These are phyloP conservation scores for Odontomyia ornata DNA, from an alignment of 2,888 invertebrate species.

Conservation along the genomic window DNA sequence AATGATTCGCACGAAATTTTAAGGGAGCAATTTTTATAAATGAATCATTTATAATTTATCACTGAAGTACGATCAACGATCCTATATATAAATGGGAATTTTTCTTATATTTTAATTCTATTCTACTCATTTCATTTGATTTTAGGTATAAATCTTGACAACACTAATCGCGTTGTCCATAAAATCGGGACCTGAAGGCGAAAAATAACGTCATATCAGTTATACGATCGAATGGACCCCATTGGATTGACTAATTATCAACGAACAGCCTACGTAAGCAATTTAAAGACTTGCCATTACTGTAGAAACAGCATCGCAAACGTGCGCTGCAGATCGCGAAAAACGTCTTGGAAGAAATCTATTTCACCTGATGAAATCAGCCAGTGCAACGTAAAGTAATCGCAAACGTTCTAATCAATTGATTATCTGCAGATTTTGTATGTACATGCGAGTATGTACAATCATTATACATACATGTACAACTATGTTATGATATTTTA, in stretches of 20 bases:
- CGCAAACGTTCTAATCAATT: conserved; percentile 1
- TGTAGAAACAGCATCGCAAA: neutral
- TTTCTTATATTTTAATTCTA: too few relatives aligned
- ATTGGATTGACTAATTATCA: neutral
- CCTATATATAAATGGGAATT: too few relatives aligned
- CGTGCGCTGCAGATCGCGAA: neutral
- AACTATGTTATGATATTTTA: neutral
- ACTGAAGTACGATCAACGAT: too few relatives aligned
- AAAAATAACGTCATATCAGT: neutral
- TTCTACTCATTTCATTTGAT: too few relatives aligned
- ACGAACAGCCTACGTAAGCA: conserved; percentile 4
- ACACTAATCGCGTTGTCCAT: neutral
- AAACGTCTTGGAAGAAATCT: neutral
- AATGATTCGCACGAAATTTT: neutral
- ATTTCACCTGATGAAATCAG: neutral
- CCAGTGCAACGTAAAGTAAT: neutral
- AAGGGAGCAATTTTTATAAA: too few relatives aligned
- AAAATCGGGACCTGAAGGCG: neutral
- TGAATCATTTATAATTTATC: neutral
- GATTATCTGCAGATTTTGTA: neutral
- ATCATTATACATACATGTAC: neutral
- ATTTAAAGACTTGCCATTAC: neutral
- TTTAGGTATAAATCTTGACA: conserved; percentile 4
- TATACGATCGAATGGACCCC: neutral
- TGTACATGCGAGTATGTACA: neutral